Conservation (phyloP, 2,113 vertebrate species). For the Phalacrocorax brasilianus region DNA sequence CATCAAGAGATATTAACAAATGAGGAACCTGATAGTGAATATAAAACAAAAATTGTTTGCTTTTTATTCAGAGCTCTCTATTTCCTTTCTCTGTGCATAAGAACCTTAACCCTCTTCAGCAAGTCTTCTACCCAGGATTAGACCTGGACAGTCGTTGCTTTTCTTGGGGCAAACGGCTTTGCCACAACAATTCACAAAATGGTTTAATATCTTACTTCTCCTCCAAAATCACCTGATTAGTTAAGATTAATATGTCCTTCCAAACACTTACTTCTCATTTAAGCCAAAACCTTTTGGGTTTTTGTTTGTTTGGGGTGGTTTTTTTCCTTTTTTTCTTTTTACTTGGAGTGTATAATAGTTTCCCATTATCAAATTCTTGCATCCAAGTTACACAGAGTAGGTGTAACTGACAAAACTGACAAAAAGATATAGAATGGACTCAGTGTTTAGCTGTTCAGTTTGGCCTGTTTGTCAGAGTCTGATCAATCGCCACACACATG, state of each 20-base stretch:
- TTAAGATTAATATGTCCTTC: neutral
- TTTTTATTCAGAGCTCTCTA: neutral
- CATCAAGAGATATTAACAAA: neutral
- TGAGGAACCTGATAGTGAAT: neutral
- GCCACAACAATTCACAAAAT: neutral
- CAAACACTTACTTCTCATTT: neutral
- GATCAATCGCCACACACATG: neutral
- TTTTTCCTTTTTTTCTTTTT: too few relatives aligned
- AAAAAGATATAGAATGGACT: neutral
- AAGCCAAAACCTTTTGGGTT: neutral
- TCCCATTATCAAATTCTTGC: neutral
- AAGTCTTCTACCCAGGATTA: neutral
- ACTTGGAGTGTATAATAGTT: neutral
- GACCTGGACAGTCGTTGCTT: neutral
- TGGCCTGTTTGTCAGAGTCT: neutral
- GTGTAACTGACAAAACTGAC: too few relatives aligned
- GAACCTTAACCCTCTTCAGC: neutral
- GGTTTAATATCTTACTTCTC: neutral
- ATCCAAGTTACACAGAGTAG: neutral
- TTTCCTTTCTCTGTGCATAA: neutral
- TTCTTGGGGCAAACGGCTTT: neutral
- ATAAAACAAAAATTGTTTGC: neutral
- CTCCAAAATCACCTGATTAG: neutral
- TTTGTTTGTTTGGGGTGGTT: too few relatives aligned
- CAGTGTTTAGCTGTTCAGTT: neutral